Conservation (phyloP, 2,888 invertebrate species). For the Cephus spinipes region DNA sequence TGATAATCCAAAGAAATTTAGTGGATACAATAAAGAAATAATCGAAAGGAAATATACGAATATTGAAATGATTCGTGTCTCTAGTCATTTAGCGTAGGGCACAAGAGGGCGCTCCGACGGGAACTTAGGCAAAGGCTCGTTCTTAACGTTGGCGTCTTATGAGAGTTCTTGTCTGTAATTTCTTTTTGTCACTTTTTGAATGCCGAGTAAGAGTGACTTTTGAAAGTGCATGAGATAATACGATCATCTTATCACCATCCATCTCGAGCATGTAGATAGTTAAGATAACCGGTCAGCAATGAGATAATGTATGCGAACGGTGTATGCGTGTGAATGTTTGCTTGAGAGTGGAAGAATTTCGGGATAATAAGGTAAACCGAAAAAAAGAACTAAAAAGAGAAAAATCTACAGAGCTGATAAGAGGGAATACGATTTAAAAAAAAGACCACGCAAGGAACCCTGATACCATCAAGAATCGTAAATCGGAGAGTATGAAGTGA, state of each 20-base stretch:
- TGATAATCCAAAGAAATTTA: not conserved
- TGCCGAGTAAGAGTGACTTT: slow-evolving; percentile 11
- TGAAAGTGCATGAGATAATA: slow-evolving; percentile 21
- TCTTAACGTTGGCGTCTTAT: not conserved
- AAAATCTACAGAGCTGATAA: not conserved
- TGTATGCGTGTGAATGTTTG: not conserved
- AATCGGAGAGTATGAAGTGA: slow-evolving; percentile 44
- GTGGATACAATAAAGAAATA: not conserved
- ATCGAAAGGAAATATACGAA: not conserved
- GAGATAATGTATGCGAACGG: not conserved
- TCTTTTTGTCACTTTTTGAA: not conserved
- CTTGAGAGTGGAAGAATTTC: not conserved
- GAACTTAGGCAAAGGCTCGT: not conserved
- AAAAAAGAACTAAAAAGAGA: not conserved
- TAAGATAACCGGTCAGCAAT: not conserved
- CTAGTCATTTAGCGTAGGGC: not conserved
- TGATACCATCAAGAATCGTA: slow-evolving; percentile 34
- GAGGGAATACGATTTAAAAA: not conserved
- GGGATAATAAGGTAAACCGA: not conserved
- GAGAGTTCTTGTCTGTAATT: not conserved
- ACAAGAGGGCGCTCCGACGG: not conserved
- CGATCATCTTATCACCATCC: slow-evolving; percentile 15
- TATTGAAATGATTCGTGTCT: not conserved
- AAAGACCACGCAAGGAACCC: too few relatives aligned
- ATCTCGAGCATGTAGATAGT: slow-evolving; percentile 17